phyloP scores from a whole-genome alignment of 2,797 vertebrate species.

The Tachyglossus aculeatus region DNA sequence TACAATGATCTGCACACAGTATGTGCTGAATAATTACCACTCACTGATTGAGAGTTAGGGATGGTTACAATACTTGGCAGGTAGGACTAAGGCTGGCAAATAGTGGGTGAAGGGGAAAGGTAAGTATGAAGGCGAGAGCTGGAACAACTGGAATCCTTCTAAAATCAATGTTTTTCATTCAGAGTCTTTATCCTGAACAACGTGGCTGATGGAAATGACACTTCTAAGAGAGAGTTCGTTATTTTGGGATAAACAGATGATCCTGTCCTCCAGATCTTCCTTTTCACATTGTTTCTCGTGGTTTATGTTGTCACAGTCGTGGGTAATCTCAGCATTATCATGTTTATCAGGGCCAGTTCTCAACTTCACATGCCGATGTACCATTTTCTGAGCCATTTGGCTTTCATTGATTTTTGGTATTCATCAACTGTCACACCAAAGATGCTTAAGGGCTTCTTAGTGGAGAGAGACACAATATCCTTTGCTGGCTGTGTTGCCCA shows the following conservation, averaged over 20 bases:
- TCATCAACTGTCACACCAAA: conserved; percentile 52
- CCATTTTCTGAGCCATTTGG: conserved; percentile 51
- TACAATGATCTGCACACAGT: too few relatives aligned
- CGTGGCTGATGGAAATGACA: conserved; percentile 26
- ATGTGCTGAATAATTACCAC: too few relatives aligned
- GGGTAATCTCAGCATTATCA: conserved; percentile 53
- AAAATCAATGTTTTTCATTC: neutral
- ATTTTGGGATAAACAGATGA: conserved; percentile 50
- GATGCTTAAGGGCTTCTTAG: conserved; percentile 48
- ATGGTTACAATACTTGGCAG: too few relatives aligned
- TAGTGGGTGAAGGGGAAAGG: too few relatives aligned
- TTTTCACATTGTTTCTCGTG: conserved; percentile 43
- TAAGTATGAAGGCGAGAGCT: too few relatives aligned
- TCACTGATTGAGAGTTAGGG: too few relatives aligned
- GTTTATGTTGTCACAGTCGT: conserved; percentile 39
- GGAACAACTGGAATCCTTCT: too few relatives aligned
- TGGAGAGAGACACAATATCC: conserved; percentile 10
- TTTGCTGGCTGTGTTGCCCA: conserved; percentile 45
- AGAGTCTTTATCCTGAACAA: neutral
- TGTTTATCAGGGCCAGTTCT: conserved; percentile 27
- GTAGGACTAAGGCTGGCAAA: too few relatives aligned
- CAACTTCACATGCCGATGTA: conserved; percentile 52
- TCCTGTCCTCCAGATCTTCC: conserved; percentile 1
- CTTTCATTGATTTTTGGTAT: conserved; percentile 44
- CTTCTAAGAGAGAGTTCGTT: conserved; percentile 33